A percentile compares a stretch with the other conserved stretches of the same genome.
Evolutionary conservation across 1,140 invertebrate genomes (phyloP).

Genomic region (Nasonia longicornis): DNA sequence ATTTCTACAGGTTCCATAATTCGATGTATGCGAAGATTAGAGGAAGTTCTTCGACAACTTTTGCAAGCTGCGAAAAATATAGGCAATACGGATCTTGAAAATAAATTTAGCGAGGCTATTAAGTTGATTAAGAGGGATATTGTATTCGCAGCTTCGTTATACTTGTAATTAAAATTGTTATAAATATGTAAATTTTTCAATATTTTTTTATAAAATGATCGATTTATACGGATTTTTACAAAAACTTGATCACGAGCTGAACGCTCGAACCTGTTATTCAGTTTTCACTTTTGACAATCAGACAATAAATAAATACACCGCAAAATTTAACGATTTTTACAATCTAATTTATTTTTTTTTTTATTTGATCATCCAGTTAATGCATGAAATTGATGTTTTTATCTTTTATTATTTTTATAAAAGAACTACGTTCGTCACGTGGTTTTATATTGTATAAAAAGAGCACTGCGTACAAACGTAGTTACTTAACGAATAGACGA

Average conservation of each 20-base stretch:
- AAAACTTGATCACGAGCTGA: constrained; percentile 32
- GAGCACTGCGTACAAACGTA: constrained; percentile 57
- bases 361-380: constrained; percentile 55
- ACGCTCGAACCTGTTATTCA: constrained; percentile 14
- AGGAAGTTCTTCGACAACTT: constrained; percentile 95
- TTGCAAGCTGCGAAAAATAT: constrained; percentile 97
- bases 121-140: constrained; percentile 96
- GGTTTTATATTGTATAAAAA: constrained; percentile 51
- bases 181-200: constrained; percentile 41
- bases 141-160: constrained; percentile 98
- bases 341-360: constrained; percentile 54
- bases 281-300: constrained; percentile 23
- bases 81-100: constrained; percentile 95
- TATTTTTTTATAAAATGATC: constrained; percentile 37
- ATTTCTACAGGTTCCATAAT: constrained; percentile 91
- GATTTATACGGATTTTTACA: neutral
- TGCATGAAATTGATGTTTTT: constrained; percentile 48
- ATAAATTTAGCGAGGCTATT: constrained; percentile 95
- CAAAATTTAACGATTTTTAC: constrained; percentile 46
- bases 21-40: constrained; percentile 94
- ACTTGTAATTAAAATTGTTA: constrained; percentile 77
- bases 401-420: constrained; percentile 53
- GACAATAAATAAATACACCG: constrained; percentile 45
- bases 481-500: constrained; percentile 49
- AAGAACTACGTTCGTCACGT: constrained; percentile 56